Base-by-base conservation (phyloP, 2,797 vertebrate species). In the Helicolenus hilgendorfi region DNA sequence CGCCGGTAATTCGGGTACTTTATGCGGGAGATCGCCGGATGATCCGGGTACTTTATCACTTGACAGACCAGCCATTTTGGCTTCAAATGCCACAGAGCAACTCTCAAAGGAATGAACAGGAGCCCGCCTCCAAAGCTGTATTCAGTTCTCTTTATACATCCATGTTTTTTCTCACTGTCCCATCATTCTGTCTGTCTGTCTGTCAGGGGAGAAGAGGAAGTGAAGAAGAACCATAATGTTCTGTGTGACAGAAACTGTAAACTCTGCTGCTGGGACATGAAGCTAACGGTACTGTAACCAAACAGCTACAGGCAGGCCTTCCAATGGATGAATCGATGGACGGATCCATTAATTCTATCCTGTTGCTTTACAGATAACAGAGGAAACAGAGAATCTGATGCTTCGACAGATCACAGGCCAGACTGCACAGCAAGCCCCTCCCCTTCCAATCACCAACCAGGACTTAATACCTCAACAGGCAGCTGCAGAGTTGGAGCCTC, bases 201-300 rank as follows among this genome's bases (percentile, higher is more conserved):
- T 84, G 5, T 76, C 84, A 95, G 94, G 88, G 95, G 86, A 81
- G 75, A 78, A 80, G 80, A 14, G 79, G 87, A 67, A 24, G 13
- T 35, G 8, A 96, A 94, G 80, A 97, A 96, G 84, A 69, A 69
- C 1, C 74, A 91, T 1, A 96, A 93, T 22, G 0, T 96, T 33
- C 36, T 97, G 77, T 98, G 97, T 83, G 92, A 98, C 77, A 96
- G 36, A 84, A 96, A 87, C 69, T 98, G 98, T 73, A 92, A 31
- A 84, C 84, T 97, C 58, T 97, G 97, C 91, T 98, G 97, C 82
- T 98, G 98, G 97, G 97, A 98, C 84, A 88, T 97, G 90, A 97
- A 96, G 79, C 56, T 96, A 71, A 91, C 95, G 93, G 96, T 96
- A 85, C 31, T 45, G 29, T n/a, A 26, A 33, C 20, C 33, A 71